A percentile compares a stretch with the other conserved stretches of the same genome.
Evolutionary conservation across 2,113 vertebrate species (phyloP).

Genomic region (Trogon surrucura): DNA sequence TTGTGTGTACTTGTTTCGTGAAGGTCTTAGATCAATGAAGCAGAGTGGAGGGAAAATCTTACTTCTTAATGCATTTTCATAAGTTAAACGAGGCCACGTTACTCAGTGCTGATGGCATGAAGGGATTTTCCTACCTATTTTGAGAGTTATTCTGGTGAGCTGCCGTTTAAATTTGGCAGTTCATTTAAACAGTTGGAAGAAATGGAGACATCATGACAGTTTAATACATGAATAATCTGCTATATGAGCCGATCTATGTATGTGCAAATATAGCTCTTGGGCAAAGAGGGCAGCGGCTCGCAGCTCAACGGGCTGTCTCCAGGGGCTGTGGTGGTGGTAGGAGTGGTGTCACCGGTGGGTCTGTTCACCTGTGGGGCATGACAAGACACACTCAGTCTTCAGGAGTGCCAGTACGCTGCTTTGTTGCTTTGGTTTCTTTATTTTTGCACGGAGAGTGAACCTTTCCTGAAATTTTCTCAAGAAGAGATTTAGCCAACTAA

Average conservation of each 20-base stretch:
- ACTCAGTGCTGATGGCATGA: slow-evolving; percentile 37
- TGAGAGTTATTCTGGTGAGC: slow-evolving; percentile 45
- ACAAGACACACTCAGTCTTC: not conserved
- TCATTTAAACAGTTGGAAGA: slow-evolving; percentile 48
- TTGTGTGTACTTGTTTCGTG: not conserved
- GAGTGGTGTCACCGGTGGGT: rapidly evolving
- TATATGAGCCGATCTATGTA: slow-evolving; percentile 6
- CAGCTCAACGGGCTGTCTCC: not conserved
- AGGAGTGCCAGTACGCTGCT: not conserved
- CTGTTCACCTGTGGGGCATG: not conserved
- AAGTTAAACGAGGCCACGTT: not conserved
- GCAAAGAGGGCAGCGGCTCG: not conserved
- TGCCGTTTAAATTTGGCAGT: slow-evolving; percentile 63
- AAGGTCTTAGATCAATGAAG: not conserved
- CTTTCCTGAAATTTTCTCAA: not conserved
- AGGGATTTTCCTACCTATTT: slow-evolving; percentile 70
- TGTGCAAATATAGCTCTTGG: slow-evolving; percentile 20
- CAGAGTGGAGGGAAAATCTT: not conserved
- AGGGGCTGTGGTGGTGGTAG: not conserved
- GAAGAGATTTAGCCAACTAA: not conserved
- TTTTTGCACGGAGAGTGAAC: not conserved
- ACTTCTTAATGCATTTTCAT: slow-evolving; percentile 7
- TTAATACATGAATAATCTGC: slow-evolving; percentile 56
- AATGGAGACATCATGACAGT: slow-evolving; percentile 43
- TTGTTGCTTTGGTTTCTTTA: not conserved